Evolutionary conservation across 2,113 vertebrate genomes (phyloP), one percentile per base, ranked within the genome.

Genomic region (Plecotus auritus): DNA sequence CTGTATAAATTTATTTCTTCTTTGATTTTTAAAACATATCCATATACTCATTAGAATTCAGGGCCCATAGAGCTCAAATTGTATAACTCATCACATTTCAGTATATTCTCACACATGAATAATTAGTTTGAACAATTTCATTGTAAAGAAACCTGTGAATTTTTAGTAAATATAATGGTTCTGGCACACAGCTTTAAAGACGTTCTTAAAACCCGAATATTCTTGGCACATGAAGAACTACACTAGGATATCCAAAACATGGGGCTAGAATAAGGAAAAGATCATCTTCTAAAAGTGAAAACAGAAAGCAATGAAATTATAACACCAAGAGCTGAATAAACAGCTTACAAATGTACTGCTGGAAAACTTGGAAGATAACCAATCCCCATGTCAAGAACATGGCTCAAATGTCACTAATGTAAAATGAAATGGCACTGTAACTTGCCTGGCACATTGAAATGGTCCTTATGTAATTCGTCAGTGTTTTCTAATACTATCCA

Each of bases 51-150:
- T 73, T 88, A 64, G 51, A 91, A 88, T 84, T 77, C 72, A 45
- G 37, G 35, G 32, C 28, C 77, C 18, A 54, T 32, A 35, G 77
- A 61, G 8, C 10, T 40, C 67, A 91, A 61, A 77, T 83, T 77
- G 83, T 64, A 30, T 84, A 94, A 94, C 8, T 73, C 45, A 70
- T 77, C 35, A 54, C 51, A 78, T 84, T 88, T 72, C 51, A 84
- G 30, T 66, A 88, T 64, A 84, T 66, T 87, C 70, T 72, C 72
- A 83, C 18, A 88, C 10, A 94, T 64, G 30, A 47, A 67, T 84
- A 92, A 80, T 91, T 72, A 89, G 17, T 78, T 86, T 84, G 32
- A 95, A 86, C 64, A 67, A 96, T 89, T 95, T 80, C 70, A 74
- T 66, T 59, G 37, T 81, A 66, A 77, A 92, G 30, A 91, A 85